phyloP scores from a whole-genome alignment of 2,797 vertebrate species.

The Gymnothorax javanicus region DNA sequence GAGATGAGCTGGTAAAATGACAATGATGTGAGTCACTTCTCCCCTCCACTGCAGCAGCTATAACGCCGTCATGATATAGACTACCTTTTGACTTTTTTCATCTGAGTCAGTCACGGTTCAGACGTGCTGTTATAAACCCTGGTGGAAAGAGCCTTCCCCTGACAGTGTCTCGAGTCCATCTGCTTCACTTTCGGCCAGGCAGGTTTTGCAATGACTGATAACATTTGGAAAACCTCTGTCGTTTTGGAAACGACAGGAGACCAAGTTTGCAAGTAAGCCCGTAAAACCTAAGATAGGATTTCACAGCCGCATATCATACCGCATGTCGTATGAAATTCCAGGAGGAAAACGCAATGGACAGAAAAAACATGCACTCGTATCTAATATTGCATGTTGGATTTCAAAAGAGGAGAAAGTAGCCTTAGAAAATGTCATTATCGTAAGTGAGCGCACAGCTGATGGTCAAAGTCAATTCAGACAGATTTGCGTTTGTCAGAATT shows the following conservation, averaged over 20 bases:
- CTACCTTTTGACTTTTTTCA: slow-evolving; percentile 10
- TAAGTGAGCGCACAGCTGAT: background rate
- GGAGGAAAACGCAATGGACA: background rate
- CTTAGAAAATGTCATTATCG: background rate
- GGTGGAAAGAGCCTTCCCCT: slow-evolving; percentile 20
- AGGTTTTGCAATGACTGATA: slow-evolving; percentile 22
- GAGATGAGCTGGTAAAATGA: slow-evolving; percentile 3
- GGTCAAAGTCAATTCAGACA: background rate
- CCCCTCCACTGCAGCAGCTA: too few relatives aligned
- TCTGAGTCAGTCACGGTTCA: slow-evolving; percentile 22
- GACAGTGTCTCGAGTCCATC: background rate
- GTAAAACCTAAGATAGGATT: background rate
- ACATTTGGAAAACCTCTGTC: slow-evolving; percentile 6
- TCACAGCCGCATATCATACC: background rate
- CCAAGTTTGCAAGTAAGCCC: background rate
- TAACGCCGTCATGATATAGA: background rate
- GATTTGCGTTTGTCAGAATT: background rate
- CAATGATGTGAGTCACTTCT: background rate
- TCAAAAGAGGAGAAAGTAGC: background rate
- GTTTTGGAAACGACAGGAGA: background rate
- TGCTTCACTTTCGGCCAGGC: background rate
- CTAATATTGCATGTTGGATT: background rate
- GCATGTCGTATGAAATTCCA: background rate
- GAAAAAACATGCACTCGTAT: background rate
- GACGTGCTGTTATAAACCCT: slow-evolving; percentile 23